These are phyloP conservation scores for Dromas ardeola DNA, from an alignment of 2,113 vertebrate species.

Conservation along the genomic window DNA sequence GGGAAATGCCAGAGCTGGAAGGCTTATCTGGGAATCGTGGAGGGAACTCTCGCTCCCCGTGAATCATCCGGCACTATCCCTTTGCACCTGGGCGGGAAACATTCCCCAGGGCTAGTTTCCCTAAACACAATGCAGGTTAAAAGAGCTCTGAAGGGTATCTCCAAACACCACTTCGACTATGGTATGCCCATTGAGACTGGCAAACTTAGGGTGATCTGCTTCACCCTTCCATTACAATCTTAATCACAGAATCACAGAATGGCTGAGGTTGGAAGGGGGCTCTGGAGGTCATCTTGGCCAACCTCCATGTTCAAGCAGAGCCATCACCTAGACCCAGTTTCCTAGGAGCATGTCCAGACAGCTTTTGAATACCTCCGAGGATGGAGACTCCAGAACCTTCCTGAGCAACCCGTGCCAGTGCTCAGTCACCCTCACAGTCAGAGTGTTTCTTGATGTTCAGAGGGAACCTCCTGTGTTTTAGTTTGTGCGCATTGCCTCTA, in stretches of 20 bases:
- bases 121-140: background rate
- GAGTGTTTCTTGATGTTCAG: background rate
- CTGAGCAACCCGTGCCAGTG: background rate
- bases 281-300: background rate
- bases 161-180: background rate
- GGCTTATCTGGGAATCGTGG: background rate
- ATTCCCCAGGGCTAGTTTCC: background rate
- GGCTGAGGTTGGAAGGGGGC: background rate
- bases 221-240: background rate
- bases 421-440: background rate
- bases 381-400: background rate
- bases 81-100: background rate
- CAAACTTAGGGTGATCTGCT: background rate
- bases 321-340: background rate
- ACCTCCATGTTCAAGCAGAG: background rate
- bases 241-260: background rate
- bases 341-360: background rate
- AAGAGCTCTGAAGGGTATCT: background rate
- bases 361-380: background rate
- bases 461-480: background rate
- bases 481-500: background rate
- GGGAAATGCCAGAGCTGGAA: background rate
- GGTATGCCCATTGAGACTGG: background rate
- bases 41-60: background rate
- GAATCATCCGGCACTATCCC: background rate